Evolutionary conservation across 2,113 vertebrate species (phyloP), one percentile per base, ranked within the genome.

Genomic region (Phaethornis superciliosus): DNA sequence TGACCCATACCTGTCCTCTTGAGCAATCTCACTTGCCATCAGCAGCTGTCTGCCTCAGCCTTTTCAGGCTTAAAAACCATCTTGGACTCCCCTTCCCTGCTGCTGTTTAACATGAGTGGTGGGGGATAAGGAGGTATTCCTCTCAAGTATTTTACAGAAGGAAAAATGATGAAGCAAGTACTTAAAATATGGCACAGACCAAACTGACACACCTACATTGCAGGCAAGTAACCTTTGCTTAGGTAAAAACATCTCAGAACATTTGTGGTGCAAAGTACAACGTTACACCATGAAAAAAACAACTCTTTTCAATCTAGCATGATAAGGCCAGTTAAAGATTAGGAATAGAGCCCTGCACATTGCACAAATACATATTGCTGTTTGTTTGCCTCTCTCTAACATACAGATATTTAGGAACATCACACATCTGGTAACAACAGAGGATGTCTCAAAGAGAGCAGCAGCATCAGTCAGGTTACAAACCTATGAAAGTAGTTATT

Each of bases 401-500:
- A 27, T 7, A 63, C 2, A 46, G 16, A 5, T 33, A 49, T 33
- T 74, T 18, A 40, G 20, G 37, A 88, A 56, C n/a, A 35, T 15
- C 15, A 77, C n/a, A 49, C 6, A 35, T 19, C 37, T 78, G 40
- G 11, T 27, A 71, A 75, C 32, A 74, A 70, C 22, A 52, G 37
- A 5, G 1, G 21, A 32, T 13, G 17, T 15, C 62, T 64, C 69
- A 56, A 64, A 78, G 27, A 85, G 21, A 2, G 0, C 40, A 86
- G 59, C 27, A 56, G 54, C 46, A 65, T 16, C 59, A 76, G 32
- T 27, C 24, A 68, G 47, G 24, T 75, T 67, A 63, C 5, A 10
- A 84, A 60, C 9, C 32, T 12, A 63, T 0, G 4, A 54, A 81
- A 64, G 3, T 4, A 80, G 7, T 12, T 0, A 42, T 15, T 81